Conservation (phyloP, 2,113 vertebrate species). For the Lamprologus sp. region DNA sequence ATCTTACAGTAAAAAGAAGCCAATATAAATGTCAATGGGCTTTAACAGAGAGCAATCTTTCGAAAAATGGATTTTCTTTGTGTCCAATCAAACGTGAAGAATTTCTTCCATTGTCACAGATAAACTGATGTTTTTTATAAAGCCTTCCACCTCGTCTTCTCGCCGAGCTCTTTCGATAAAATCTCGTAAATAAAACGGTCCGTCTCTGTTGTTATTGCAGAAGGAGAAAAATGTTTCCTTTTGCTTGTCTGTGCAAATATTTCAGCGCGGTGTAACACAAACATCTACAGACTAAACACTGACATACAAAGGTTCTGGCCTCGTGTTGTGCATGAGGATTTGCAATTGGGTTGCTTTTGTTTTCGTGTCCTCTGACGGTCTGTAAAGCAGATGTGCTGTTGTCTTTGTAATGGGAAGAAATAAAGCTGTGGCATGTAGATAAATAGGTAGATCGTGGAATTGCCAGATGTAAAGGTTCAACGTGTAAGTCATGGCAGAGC, state of each 20-base stretch:
- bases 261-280: neutral
- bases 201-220: neutral
- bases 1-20: neutral
- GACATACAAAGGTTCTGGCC: neutral
- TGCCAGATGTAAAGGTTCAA: neutral
- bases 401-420: neutral
- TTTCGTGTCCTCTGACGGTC: neutral
- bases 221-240: neutral
- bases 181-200: neutral
- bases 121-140: neutral
- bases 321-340: neutral
- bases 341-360: neutral
- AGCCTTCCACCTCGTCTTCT: neutral
- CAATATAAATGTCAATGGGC: neutral
- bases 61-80: neutral
- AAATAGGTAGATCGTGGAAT: neutral
- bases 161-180: neutral
- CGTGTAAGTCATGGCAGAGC: neutral
- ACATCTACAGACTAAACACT: conserved; percentile 12
- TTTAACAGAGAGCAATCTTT: neutral
- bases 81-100: neutral
- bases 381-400: conserved; percentile 3
- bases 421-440: neutral
- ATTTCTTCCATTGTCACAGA: neutral
- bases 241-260: neutral